Percentiles rank a stretch among this genome's conserved stretches.
phyloP scores from a whole-genome alignment of 2,888 invertebrate genomes.

The Hyles lineata region DNA sequence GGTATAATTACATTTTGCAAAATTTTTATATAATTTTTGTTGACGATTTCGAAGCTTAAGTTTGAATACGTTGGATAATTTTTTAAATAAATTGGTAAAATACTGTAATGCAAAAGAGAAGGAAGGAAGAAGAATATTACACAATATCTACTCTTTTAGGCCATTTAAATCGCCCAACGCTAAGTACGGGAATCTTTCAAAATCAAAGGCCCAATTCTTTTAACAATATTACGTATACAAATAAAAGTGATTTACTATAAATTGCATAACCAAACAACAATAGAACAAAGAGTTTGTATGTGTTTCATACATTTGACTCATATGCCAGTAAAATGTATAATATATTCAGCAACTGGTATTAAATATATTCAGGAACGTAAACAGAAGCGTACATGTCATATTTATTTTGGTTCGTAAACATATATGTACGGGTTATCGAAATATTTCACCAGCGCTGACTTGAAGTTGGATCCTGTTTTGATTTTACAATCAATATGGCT shows the following conservation, averaged over 20 bases:
- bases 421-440: conserved; percentile 5
- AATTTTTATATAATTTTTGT: not conserved
- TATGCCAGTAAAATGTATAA: not conserved
- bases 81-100: not conserved
- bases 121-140: no score
- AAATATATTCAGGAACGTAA: not conserved
- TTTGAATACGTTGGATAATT: not conserved
- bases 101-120: no score
- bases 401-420: conserved; percentile 20
- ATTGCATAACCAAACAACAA: no score
- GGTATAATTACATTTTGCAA: not conserved
- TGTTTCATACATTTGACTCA: not conserved
- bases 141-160: no score
- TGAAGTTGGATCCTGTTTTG: not conserved
- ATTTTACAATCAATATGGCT: no score
- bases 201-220: no score
- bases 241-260: no score
- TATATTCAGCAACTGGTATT: not conserved
- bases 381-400: conserved; percentile 6
- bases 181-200: no score
- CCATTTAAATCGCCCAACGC: no score
- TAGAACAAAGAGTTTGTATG: no score
- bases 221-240: no score
- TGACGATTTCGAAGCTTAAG: not conserved
- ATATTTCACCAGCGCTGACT: not conserved